Percentiles rank a stretch among this genome's conserved stretches.
These are phyloP conservation scores for Dinocampus coccinellae DNA, from an alignment of 2,888 invertebrate species.

Conservation along the genomic window DNA sequence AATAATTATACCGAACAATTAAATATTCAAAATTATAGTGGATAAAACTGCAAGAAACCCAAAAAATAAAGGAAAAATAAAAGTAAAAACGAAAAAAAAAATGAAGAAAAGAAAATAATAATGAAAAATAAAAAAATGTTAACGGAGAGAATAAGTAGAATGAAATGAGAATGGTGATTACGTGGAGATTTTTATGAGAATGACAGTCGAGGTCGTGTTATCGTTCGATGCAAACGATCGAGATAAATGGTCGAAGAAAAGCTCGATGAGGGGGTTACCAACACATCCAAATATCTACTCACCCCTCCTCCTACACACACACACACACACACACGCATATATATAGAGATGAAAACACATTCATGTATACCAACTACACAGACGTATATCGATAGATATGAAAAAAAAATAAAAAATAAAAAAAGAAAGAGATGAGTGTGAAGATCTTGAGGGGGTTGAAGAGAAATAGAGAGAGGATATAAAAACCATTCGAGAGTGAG, in stretches of 20 bases:
- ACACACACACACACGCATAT: not conserved
- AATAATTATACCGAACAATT: too few species aligned
- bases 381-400: not conserved
- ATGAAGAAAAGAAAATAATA: not conserved
- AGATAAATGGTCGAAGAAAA: slow-evolving; percentile 62
- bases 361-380: not conserved
- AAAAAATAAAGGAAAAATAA: too few species aligned
- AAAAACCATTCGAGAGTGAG: slow-evolving; percentile 22
- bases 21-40: too few species aligned
- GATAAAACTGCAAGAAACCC: too few species aligned
- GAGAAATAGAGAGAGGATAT: slow-evolving; percentile 22
- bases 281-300: too few species aligned
- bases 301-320: slow-evolving; percentile 44
- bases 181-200: slow-evolving; percentile 16
- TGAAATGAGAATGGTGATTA: slow-evolving; percentile 20
- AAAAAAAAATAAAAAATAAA: slow-evolving; percentile 28
- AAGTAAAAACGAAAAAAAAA: not conserved
- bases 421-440: not conserved
- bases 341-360: too few species aligned
- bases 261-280: slow-evolving; percentile 47
- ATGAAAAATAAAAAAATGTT: slow-evolving; percentile 6
- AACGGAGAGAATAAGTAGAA: slow-evolving; percentile 9
- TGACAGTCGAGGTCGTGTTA: slow-evolving; percentile 38
- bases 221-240: slow-evolving; percentile 64
- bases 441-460: slow-evolving; percentile 20